Percentiles rank a stretch among this genome's conserved stretches.
Conservation (phyloP, 2,888 invertebrate species). For the Odontocolon sp. region DNA sequence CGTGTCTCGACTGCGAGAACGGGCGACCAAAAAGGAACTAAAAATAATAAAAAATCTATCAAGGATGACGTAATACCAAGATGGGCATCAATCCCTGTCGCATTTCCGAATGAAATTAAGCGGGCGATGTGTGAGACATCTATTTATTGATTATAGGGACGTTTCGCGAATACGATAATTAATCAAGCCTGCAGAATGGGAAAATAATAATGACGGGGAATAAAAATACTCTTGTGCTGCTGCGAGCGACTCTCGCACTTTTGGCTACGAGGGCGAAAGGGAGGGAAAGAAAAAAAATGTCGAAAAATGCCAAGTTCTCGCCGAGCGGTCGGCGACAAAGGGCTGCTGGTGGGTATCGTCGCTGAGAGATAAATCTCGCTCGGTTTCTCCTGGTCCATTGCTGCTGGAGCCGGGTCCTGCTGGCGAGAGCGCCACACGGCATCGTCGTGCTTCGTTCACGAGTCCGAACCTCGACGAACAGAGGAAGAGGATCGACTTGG, state of each 20-base stretch:
- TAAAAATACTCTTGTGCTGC: no score
- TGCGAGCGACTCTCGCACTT: no score
- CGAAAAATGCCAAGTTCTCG: constrained; percentile 80
- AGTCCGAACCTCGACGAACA: neutral
- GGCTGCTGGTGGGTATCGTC: constrained; percentile 68
- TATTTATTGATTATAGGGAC: no score
- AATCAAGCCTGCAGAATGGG: no score
- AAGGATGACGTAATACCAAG: neutral
- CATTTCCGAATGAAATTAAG: no score
- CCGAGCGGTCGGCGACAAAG: constrained; percentile 77
- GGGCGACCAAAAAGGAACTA: neutral
- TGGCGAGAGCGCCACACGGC: constrained; percentile 38
- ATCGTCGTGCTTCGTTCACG: constrained; percentile 3
- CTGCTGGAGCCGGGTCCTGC: constrained; percentile 26
- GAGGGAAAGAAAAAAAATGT: constrained; percentile 71
- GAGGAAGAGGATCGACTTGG: neutral
- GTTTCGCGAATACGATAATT: no score
- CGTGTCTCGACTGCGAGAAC: neutral
- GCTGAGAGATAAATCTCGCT: constrained; percentile 66
- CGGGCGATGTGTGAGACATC: no score
- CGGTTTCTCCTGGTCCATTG: no score
- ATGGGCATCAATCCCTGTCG: constrained; percentile 6
- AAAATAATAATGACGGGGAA: constrained; percentile 1
- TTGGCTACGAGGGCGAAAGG: constrained; percentile 40
- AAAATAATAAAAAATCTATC: neutral